Base-by-base conservation (phyloP, 2,797 vertebrate species). In the Coregonus ussuriensis region DNA sequence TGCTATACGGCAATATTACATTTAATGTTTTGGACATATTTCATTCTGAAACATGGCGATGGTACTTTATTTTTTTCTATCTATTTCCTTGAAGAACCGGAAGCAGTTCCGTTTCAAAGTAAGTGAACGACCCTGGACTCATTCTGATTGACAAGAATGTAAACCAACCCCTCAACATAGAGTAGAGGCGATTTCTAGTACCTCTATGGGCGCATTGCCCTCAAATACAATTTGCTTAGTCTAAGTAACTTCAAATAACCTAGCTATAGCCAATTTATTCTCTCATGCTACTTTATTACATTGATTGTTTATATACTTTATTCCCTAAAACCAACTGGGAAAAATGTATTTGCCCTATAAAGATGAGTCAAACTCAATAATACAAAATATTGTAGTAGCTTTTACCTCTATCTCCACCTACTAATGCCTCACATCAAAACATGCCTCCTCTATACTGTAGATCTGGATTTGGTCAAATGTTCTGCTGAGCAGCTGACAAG, bases 41-140 rank as follows among this genome's bases (percentile, higher is more conserved):
- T 92, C 90, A 91, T 91, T 92, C 88, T 84, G 86, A 90, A 94
- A 93, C 93, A 95, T 94, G 92, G 91, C 92, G 84, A 82, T 74
- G 47, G 79, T 78, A 89, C 91, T 89, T 81, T 68, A 74, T 84
- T 82, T 80, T 80, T 89, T 80, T 85, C 9, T 72, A 7, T 41
- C 89, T 83, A 80, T 87, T 83, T 83, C 82, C 80, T 65, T 4
- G 9, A 79, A 52, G 41, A 93, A 90, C 93, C 94, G 95, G 95
- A 94, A 84, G 84, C 88, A 53, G 68, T 87, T 79, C 77, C 18
- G 31, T n/a, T 72, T 18, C 6, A 72, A 7, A 37, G 71, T 53
- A 72, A 72, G 71, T 72, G 11, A 72, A 56, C 31, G 31, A 67
- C 65, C 65, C 13, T 33, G 25, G 59, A 29, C 21, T 25, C 9